These are phyloP conservation scores for Nasonia longicornis DNA, from an alignment of 1,140 invertebrate species.

Conservation along the genomic window DNA sequence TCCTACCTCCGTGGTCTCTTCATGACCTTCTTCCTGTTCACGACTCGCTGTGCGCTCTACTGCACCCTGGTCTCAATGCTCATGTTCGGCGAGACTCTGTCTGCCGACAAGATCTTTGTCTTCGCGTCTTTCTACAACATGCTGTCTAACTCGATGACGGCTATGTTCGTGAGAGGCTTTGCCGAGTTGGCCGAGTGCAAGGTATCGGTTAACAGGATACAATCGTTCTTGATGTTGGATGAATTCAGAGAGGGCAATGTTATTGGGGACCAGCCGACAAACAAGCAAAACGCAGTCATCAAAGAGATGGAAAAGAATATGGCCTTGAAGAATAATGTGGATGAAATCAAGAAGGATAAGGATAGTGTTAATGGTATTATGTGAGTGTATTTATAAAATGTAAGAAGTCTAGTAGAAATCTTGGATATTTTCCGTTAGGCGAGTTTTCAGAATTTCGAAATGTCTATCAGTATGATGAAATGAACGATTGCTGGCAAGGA, in stretches of 20 bases:
- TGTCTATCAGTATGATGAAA: too few relatives aligned
- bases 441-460: too few relatives aligned
- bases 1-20: slow-evolving; percentile 78
- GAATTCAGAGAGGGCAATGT: slow-evolving; percentile 58
- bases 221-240: slow-evolving; percentile 68
- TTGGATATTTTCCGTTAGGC: too few relatives aligned
- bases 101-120: slow-evolving; percentile 74
- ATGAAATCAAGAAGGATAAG: neutral
- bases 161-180: slow-evolving; percentile 77
- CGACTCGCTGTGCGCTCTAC: slow-evolving; percentile 75
- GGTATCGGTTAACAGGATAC: slow-evolving; percentile 72
- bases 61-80: slow-evolving; percentile 73
- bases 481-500: too few relatives aligned
- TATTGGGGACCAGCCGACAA: neutral
- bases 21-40: slow-evolving; percentile 78
- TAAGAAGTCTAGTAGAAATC: neutral
- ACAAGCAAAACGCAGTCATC: neutral
- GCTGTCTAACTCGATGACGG: slow-evolving; percentile 73
- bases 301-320: neutral
- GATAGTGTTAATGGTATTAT: neutral
- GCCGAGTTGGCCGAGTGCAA: slow-evolving; percentile 72
- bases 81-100: slow-evolving; percentile 68
- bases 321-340: neutral
- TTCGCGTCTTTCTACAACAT: slow-evolving; percentile 74
- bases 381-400: neutral